phyloP scores from a whole-genome alignment of 1,140 invertebrate species.

The Brachionus calyciflorus region DNA sequence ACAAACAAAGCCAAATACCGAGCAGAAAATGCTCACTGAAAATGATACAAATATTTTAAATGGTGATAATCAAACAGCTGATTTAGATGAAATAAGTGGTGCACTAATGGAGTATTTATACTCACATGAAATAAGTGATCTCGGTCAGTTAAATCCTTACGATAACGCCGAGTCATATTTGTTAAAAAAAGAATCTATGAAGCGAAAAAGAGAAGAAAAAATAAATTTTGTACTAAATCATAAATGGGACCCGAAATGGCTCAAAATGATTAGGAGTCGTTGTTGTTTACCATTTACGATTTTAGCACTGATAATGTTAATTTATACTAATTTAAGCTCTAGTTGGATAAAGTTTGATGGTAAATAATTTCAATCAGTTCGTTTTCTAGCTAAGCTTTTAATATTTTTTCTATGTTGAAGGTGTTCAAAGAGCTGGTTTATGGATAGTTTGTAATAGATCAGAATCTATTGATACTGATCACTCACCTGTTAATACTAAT shows the following conservation, averaged over 20 bases:
- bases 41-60: not conserved
- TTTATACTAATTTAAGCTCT: conserved; percentile 1
- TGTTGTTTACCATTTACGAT: conserved; percentile 37
- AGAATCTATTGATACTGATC: not conserved
- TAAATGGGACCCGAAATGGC: conserved; percentile 42
- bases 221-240: conserved; percentile 13
- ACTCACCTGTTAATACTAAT: too few relatives aligned
- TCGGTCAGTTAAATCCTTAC: not conserved
- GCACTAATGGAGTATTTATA: conserved; percentile 25
- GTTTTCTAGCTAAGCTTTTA: too few relatives aligned
- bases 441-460: conserved; percentile 37
- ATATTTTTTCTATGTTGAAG: not conserved
- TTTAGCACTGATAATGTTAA: conserved; percentile 2
- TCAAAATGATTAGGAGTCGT: conserved; percentile 1
- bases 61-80: not conserved
- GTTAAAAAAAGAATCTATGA: conserved; percentile 30
- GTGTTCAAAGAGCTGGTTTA: conserved; percentile 15
- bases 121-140: not conserved
- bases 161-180: not conserved
- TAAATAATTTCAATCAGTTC: too few relatives aligned
- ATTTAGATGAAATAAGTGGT: conserved; percentile 25
- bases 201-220: conserved; percentile 12
- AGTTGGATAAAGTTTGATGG: conserved; percentile 30
- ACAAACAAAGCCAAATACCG: not conserved
- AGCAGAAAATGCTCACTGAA: not conserved